These are phyloP conservation scores for Eupelmus urozonus DNA, from an alignment of 2,888 invertebrate species.

Conservation along the genomic window DNA sequence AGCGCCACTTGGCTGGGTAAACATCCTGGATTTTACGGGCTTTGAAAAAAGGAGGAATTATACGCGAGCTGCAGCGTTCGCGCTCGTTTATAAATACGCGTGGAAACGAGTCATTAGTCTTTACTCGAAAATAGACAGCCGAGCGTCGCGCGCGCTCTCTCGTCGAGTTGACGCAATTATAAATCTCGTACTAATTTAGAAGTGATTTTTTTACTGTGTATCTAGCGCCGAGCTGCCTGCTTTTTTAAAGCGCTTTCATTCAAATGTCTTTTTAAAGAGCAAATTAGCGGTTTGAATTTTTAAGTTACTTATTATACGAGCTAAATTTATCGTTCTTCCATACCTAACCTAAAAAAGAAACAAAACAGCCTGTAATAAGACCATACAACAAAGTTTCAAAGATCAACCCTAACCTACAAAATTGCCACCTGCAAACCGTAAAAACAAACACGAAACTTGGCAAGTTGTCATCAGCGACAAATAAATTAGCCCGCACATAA, in stretches of 20 bases:
- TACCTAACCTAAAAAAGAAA: too few relatives aligned
- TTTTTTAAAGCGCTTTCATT: constrained; percentile 4
- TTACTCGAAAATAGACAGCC: constrained; percentile 50
- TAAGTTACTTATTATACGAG: too few relatives aligned
- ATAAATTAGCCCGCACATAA: neutral
- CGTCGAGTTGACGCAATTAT: constrained; percentile 51
- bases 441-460: too few relatives aligned
- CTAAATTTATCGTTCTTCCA: too few relatives aligned
- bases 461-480: too few relatives aligned
- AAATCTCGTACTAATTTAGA: constrained; percentile 52
- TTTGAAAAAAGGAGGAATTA: constrained; percentile 19
- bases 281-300: constrained; percentile 4
- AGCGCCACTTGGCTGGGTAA: constrained; percentile 51
- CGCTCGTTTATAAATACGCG: constrained; percentile 50
- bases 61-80: neutral
- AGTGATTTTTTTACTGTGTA: neutral
- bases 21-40: constrained; percentile 49
- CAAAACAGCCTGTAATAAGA: too few relatives aligned
- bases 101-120: constrained; percentile 51
- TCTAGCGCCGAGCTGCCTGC: neutral
- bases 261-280: too few relatives aligned
- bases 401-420: too few relatives aligned
- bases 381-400: too few relatives aligned
- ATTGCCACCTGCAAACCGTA: too few relatives aligned
- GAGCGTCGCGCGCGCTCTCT: too few relatives aligned